phyloP scores from a whole-genome alignment of 1,140 invertebrate genomes.

The Pomacea maculata region DNA sequence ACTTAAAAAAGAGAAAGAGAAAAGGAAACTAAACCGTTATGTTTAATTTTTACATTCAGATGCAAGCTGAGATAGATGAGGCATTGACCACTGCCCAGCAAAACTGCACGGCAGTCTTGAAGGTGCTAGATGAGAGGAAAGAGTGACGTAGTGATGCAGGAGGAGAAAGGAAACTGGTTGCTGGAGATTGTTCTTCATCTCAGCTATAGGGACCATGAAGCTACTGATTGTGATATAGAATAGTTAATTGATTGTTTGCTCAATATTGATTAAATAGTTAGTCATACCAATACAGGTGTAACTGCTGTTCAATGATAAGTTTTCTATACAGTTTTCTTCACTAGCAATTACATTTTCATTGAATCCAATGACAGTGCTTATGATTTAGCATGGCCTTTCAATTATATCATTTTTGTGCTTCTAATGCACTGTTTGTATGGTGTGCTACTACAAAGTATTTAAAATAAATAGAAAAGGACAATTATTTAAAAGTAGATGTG shows the following conservation, averaged over 20 bases:
- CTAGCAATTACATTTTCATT: no score
- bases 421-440: no score
- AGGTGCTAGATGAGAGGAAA: constrained; percentile 51
- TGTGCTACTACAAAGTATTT: no score
- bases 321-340: no score
- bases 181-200: not conserved
- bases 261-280: not conserved
- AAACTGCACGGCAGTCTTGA: constrained; percentile 49
- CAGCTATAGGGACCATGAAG: not conserved
- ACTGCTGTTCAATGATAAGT: no score
- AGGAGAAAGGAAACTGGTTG: not conserved
- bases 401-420: no score
- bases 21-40: not conserved
- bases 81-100: constrained; percentile 51
- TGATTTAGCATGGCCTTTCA: no score
- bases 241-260: not conserved
- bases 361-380: no score
- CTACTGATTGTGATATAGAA: not conserved
- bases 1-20: not conserved
- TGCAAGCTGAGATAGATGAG: constrained; percentile 45
- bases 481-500: no score
- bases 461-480: no score
- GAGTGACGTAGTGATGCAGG: not conserved
- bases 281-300: not conserved
- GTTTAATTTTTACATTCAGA: constrained; percentile 37